phyloP scores from a whole-genome alignment of 2,888 invertebrate species.

The Drosophila subsilvestris region DNA sequence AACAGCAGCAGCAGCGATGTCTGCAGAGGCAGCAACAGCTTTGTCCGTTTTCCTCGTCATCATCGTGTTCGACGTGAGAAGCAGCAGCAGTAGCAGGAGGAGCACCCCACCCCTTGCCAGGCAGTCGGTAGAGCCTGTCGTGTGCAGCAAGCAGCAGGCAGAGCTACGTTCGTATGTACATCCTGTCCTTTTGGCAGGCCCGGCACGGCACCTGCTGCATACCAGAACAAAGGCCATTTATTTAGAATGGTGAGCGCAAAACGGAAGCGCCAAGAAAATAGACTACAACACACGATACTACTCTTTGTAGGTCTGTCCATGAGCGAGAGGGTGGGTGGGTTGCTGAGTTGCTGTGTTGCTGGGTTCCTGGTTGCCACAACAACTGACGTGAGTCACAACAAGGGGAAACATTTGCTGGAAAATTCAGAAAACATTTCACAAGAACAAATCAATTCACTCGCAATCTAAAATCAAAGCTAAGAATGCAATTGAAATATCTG shows the following conservation, averaged over 20 bases:
- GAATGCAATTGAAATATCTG: conserved; percentile 93
- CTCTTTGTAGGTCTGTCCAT: not conserved
- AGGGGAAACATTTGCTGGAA: conserved; percentile 29
- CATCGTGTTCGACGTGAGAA: conserved; percentile 31
- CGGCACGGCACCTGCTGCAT: conserved; percentile 69
- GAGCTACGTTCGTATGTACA: conserved; percentile 4
- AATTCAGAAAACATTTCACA: conserved; percentile 23
- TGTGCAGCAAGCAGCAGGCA: conserved; percentile 35
- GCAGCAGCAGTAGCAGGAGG: conserved; percentile 16
- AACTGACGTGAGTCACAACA: conserved; percentile 58
- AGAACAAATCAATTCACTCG: not conserved
- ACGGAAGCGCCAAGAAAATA: conserved; percentile 66
- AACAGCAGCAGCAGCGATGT: conserved; percentile 25
- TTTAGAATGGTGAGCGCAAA: conserved; percentile 74
- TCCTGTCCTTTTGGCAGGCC: conserved; percentile 62
- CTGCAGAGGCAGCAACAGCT: conserved; percentile 58
- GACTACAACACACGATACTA: conserved; percentile 40
- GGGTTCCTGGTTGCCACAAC: conserved; percentile 53
- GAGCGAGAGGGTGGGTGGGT: not conserved
- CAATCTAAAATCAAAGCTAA: not conserved
- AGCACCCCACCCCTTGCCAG: not conserved
- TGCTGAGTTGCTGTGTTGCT: conserved; percentile 10
- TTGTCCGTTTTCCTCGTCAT: conserved; percentile 29
- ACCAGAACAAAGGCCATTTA: conserved; percentile 67
- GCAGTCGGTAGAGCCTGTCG: conserved; percentile 17